phyloP scores from a whole-genome alignment of 2,888 invertebrate genomes.

The Cartodere bifasciata region DNA sequence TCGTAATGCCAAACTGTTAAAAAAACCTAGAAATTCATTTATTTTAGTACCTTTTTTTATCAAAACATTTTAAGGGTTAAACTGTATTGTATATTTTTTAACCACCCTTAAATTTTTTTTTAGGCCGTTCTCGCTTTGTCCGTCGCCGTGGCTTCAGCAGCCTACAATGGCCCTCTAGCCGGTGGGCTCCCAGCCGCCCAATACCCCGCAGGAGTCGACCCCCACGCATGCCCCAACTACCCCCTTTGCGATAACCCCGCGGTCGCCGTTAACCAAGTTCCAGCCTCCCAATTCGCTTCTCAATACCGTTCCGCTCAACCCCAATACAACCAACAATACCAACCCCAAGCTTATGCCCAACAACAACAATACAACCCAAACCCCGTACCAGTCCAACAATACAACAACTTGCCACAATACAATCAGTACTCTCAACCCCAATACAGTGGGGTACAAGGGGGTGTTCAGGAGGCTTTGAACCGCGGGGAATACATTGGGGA shows the following conservation, averaged over 20 bases:
- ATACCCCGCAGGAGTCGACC: conserved; percentile 26
- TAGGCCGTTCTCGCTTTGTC: conserved; percentile 26
- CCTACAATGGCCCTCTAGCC: conserved; percentile 25
- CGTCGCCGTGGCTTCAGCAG: conserved; percentile 18
- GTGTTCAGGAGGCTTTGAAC: conserved; percentile 26
- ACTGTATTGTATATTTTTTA: not conserved
- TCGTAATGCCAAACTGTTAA: no score
- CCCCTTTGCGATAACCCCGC: conserved; percentile 26
- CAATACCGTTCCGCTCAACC: no score
- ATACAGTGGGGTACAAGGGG: no score
- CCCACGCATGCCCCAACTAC: conserved; percentile 28
- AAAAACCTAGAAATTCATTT: no score
- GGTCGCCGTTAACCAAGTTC: conserved; percentile 19
- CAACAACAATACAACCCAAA: conserved; percentile 11
- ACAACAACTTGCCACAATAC: conserved; percentile 18
- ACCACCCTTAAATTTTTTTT: conserved; percentile 10
- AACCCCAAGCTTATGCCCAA: conserved; percentile 7
- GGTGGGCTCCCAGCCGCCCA: conserved; percentile 25
- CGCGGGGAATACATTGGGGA: conserved; percentile 28
- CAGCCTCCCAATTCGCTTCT: conserved; percentile 17
- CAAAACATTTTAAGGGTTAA: no score
- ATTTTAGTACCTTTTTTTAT: no score
- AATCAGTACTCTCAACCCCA: conserved; percentile 13
- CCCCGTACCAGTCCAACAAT: conserved; percentile 11
- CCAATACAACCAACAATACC: conserved; percentile 9